These are phyloP conservation scores for Aurelia aurita complex sp. Pacific DNA, from an alignment of 30 jellyfish, hydroid and myxozoan genomes.

Conservation along the genomic window DNA sequence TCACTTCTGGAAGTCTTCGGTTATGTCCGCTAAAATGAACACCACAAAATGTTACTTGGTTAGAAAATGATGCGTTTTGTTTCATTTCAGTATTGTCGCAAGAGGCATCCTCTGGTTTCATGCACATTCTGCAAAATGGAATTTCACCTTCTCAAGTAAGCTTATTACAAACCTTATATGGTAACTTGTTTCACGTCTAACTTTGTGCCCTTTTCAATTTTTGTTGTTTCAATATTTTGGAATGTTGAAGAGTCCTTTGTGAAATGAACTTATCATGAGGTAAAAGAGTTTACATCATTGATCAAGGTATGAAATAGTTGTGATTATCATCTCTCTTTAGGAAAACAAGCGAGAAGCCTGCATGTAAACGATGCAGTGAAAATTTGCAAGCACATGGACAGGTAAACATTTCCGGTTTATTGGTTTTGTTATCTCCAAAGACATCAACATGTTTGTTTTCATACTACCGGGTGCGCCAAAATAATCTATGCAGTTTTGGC, in stretches of 20 bases:
- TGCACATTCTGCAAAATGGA: constrained; percentile 85
- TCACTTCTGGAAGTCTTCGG: no score
- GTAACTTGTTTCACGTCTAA: no score
- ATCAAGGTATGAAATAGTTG: no score
- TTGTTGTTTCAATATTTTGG: no score
- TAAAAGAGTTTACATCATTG: no score
- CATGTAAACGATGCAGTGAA: constrained; percentile 73
- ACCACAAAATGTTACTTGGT: no score
- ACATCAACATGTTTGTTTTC: no score
- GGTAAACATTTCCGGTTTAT: constrained; percentile 15
- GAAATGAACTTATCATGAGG: no score
- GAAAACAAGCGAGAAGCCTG: constrained; percentile 58
- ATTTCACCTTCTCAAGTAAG: constrained; percentile 83
- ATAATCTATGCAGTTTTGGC: no score
- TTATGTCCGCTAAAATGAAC: no score
- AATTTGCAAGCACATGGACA: constrained; percentile 58
- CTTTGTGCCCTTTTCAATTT: no score
- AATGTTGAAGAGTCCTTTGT: no score
- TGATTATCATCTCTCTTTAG: constrained; percentile 5
- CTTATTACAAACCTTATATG: neutral
- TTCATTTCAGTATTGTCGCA: constrained; percentile 66
- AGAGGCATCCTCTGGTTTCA: constrained; percentile 73
- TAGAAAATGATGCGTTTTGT: neutral
- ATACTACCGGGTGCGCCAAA: neutral
- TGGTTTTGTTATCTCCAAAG: neutral